These are phyloP conservation scores for Garra rufa DNA, from an alignment of 2,113 vertebrate genomes.

Conservation along the genomic window DNA sequence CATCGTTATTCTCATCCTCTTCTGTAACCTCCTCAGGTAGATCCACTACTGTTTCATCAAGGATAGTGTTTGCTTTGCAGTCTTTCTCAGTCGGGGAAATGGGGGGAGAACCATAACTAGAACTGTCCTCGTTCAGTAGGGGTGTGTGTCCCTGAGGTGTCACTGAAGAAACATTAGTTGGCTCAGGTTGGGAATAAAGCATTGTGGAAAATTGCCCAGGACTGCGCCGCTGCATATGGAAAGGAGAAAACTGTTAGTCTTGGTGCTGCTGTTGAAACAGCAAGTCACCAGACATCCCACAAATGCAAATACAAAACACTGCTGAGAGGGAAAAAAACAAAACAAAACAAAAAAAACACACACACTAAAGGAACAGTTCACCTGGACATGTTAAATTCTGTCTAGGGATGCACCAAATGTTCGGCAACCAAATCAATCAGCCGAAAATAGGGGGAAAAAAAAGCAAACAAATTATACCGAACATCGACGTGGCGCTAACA, in stretches of 20 bases:
- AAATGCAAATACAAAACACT: neutral
- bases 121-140: neutral
- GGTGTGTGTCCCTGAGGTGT: neutral
- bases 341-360: neutral
- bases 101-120: neutral
- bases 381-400: too few species aligned
- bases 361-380: neutral
- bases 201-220: neutral
- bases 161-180: fast-evolving
- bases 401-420: too few species aligned
- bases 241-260: neutral
- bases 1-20: neutral
- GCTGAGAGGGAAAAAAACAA: too few species aligned
- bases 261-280: neutral
- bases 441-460: too few species aligned
- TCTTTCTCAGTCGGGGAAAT: neutral
- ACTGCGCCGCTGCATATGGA: neutral
- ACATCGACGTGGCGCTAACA: too few species aligned
- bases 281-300: neutral
- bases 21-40: neutral
- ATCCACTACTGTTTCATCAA: neutral
- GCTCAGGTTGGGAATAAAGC: neutral
- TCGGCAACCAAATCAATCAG: too few species aligned
- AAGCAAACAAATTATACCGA: too few species aligned
- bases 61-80: neutral